phyloP scores from a whole-genome alignment of 2,797 vertebrate species.

The Esox masquinongy region DNA sequence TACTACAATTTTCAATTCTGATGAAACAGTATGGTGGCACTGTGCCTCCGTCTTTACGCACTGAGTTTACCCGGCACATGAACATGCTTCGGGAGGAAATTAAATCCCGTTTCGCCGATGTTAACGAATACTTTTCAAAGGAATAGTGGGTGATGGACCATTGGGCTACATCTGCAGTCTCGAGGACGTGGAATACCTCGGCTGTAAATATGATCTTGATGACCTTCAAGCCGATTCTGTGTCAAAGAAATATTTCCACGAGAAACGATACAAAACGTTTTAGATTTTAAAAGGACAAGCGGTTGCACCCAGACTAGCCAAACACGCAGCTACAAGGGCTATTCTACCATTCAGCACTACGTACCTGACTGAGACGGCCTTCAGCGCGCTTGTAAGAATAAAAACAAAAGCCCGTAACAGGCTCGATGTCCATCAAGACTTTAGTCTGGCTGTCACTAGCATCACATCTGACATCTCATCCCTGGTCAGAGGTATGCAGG shows the following conservation, averaged over 20 bases:
- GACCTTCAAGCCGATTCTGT: constrained; percentile 3
- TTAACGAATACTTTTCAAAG: background rate
- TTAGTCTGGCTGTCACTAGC: constrained; percentile 11
- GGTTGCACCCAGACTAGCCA: too few species aligned
- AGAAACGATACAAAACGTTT: constrained; percentile 1
- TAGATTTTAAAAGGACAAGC: too few species aligned
- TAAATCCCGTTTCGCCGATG: background rate
- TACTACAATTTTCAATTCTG: constrained; percentile 24
- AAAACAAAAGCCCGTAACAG: background rate
- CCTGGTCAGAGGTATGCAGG: too few species aligned
- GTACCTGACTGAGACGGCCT: background rate
- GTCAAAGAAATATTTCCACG: constrained; percentile 7
- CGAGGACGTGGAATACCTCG: constrained; percentile 23
- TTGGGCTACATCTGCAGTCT: background rate
- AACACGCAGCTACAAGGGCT: too few species aligned
- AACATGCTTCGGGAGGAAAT: constrained; percentile 9
- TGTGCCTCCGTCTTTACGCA: constrained; percentile 27
- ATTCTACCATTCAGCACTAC: too few species aligned
- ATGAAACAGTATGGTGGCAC: background rate
- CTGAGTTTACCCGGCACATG: constrained; percentile 10
- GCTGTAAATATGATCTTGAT: background rate
- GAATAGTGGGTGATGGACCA: constrained; percentile 9
- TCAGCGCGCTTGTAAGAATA: background rate
- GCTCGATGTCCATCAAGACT: background rate
- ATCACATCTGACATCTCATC: constrained; percentile 18